Conservation (phyloP, 2,888 invertebrate genomes). For the Aleiodes testaceus region DNA sequence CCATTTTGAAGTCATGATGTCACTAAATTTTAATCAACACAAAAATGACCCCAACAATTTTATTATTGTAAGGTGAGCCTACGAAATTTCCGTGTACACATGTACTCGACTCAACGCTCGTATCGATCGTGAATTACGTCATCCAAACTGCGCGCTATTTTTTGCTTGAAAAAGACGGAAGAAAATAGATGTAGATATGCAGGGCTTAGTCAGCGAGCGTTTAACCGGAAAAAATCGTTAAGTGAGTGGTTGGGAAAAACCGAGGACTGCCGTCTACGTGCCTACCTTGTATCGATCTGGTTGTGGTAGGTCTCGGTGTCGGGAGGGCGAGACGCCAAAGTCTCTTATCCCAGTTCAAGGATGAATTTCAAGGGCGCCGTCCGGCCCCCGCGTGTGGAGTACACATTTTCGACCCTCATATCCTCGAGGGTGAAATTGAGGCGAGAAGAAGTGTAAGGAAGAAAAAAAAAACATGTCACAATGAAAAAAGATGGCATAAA, state of each 20-base stretch:
- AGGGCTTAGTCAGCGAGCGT: not conserved
- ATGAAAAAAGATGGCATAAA: slow-evolving; percentile 35
- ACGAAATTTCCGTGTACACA: no score
- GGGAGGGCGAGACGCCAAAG: slow-evolving; percentile 59
- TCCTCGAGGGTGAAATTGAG: slow-evolving; percentile 32
- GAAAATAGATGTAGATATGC: not conserved
- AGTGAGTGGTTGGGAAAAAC: slow-evolving; percentile 56
- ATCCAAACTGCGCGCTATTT: not conserved
- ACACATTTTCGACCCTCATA: slow-evolving; percentile 28
- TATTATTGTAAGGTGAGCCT: no score
- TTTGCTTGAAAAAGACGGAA: not conserved
- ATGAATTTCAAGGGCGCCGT: slow-evolving; percentile 68
- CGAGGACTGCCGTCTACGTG: slow-evolving; percentile 46
- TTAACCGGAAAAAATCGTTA: slow-evolving; percentile 30
- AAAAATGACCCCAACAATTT: no score
- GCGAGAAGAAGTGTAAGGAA: slow-evolving; percentile 13
- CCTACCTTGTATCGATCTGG: slow-evolving; percentile 68
- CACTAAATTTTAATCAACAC: no score
- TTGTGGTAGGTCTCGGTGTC: slow-evolving; percentile 69
- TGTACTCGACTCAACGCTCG: no score
- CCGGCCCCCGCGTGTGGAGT: slow-evolving; percentile 53
- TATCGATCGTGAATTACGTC: no score
- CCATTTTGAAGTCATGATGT: no score
- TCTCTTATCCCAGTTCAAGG: slow-evolving; percentile 70
- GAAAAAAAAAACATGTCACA: slow-evolving; percentile 16